Percentiles rank a stretch among this genome's conserved stretches.
Conservation (phyloP, 2,888 invertebrate genomes). For the Onthophagus sagittarius region DNA sequence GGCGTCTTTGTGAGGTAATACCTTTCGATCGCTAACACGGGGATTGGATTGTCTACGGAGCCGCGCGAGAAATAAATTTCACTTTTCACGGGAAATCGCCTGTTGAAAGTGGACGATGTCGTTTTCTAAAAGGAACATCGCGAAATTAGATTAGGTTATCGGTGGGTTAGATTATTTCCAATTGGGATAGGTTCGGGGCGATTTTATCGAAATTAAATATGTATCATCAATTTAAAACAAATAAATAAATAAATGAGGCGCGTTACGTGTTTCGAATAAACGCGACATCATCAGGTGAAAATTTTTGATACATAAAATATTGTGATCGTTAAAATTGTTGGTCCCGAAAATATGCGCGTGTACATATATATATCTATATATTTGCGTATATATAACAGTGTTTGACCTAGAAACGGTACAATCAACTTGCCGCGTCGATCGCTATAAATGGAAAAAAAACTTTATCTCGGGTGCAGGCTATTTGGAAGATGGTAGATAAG, state of each 20-base stretch:
- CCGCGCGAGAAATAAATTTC: background rate
- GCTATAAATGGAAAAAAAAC: conserved; percentile 33
- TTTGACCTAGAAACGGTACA: conserved; percentile 34
- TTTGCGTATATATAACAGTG: conserved; percentile 14
- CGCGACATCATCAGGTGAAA: no score
- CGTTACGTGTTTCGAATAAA: no score
- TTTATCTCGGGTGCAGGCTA: conserved; percentile 21
- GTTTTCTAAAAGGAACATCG: background rate
- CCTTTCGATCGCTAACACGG: background rate
- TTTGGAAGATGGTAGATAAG: conserved; percentile 13
- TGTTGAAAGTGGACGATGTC: background rate
- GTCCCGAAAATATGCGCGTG: conserved; percentile 30
- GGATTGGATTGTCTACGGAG: background rate
- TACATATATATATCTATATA: no score
- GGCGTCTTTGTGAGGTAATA: background rate
- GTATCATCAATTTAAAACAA: no score
- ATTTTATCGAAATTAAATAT: background rate
- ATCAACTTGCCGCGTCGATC: conserved; percentile 38
- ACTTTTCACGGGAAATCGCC: background rate
- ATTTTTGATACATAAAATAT: background rate
- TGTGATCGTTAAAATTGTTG: conserved; percentile 13
- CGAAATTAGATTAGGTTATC: background rate
- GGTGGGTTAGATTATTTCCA: background rate
- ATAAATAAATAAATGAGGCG: no score
- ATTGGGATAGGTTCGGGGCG: background rate